A percentile compares a stretch with the other conserved stretches of the same genome.
phyloP scores from a whole-genome alignment of 2,888 invertebrate genomes.

The Horisme vitalbata region DNA sequence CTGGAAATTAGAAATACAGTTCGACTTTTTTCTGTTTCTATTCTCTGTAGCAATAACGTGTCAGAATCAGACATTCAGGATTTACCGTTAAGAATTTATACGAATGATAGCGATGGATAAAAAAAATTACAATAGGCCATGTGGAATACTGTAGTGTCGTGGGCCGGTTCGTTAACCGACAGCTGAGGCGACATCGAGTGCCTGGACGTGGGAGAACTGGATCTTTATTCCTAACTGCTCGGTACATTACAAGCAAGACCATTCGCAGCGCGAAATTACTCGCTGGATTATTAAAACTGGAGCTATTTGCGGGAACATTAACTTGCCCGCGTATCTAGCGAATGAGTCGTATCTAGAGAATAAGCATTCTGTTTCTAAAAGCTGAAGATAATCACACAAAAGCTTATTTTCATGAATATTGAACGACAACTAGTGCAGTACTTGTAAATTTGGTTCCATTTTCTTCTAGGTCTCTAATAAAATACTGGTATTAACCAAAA shows the following conservation, averaged over 20 bases:
- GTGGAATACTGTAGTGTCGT: slow-evolving; percentile 42
- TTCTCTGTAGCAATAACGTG: slow-evolving; percentile 11
- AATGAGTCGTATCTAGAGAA: slow-evolving; percentile 10
- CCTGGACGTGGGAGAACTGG: slow-evolving; percentile 76
- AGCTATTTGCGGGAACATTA: slow-evolving; percentile 59
- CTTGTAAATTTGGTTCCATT: too few species aligned
- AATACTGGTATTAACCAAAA: too few species aligned
- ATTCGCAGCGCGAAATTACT: slow-evolving; percentile 53
- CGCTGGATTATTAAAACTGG: slow-evolving; percentile 57
- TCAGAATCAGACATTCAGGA: slow-evolving; percentile 18
- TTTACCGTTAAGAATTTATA: slow-evolving; percentile 41
- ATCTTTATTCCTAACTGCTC: slow-evolving; percentile 59
- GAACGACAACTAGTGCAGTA: too few species aligned
- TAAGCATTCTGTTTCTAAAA: too few species aligned
- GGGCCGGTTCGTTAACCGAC: slow-evolving; percentile 63
- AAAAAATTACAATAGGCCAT: slow-evolving; percentile 49
- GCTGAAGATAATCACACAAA: slow-evolving; percentile 11
- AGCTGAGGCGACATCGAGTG: slow-evolving; percentile 46
- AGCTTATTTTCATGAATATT: too few species aligned
- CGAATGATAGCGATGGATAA: slow-evolving; percentile 40
- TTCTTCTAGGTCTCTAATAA: too few species aligned
- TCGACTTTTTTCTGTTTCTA: slow-evolving; percentile 8
- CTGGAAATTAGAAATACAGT: slow-evolving; percentile 14
- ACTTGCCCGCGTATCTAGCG: slow-evolving; percentile 36
- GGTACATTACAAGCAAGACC: slow-evolving; percentile 40